These are phyloP conservation scores for Erebia palarica DNA, from an alignment of 2,888 invertebrate genomes.

Conservation along the genomic window DNA sequence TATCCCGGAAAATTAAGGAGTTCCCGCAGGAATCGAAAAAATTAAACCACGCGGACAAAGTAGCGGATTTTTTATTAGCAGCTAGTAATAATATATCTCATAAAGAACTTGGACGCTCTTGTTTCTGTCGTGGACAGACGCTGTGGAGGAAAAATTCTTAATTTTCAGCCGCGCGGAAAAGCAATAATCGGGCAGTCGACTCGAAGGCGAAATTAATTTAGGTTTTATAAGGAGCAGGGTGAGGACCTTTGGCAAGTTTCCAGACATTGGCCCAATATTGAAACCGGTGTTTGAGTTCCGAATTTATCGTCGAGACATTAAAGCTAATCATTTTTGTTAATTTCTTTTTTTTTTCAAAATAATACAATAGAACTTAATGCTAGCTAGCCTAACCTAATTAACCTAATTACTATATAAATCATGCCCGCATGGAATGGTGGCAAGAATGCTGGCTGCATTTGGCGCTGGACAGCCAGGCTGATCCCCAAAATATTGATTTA, in stretches of 20 bases:
- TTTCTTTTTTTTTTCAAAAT: too few species aligned
- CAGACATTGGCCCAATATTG: slow-evolving; percentile 45
- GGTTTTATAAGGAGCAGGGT: slow-evolving; percentile 48
- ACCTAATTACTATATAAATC: too few species aligned
- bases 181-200: slow-evolving; percentile 57
- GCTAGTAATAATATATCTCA: slow-evolving; percentile 56
- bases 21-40: too few species aligned
- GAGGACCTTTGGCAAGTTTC: slow-evolving; percentile 51
- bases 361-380: too few species aligned
- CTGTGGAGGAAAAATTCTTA: slow-evolving; percentile 59
- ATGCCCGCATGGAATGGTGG: too few species aligned
- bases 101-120: slow-evolving; percentile 54
- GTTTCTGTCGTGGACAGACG: slow-evolving; percentile 63
- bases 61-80: too few species aligned
- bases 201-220: slow-evolving; percentile 57
- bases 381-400: too few species aligned
- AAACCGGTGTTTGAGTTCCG: slow-evolving; percentile 37
- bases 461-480: too few species aligned
- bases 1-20: too few species aligned
- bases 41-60: too few species aligned
- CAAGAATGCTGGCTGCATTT: too few species aligned
- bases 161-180: slow-evolving; percentile 55
- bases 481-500: too few species aligned
- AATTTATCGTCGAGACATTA: slow-evolving; percentile 36
- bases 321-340: slow-evolving; percentile 33